Conservation (phyloP, 2,888 invertebrate genomes). For the Operophtera brumata region DNA sequence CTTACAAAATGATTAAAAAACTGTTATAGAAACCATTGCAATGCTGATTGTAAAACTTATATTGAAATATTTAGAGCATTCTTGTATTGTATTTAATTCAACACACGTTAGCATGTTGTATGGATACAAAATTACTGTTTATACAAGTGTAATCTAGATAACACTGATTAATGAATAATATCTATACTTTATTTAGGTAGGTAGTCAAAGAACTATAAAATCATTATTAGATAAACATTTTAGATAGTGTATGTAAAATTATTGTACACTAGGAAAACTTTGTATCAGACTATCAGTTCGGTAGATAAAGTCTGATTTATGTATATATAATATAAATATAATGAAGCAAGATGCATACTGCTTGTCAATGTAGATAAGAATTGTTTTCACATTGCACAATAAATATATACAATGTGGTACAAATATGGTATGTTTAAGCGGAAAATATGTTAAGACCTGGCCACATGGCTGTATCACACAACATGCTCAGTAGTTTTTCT, state of each 20-base stretch:
- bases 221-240: background rate
- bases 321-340: background rate
- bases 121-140: background rate
- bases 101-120: background rate
- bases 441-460: too few relatives aligned
- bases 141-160: background rate
- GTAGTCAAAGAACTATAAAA: background rate
- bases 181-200: background rate
- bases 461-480: too few relatives aligned
- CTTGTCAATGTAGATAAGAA: slow-evolving; percentile 24
- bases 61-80: background rate
- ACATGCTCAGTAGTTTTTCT: too few relatives aligned
- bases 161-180: background rate
- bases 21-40: background rate
- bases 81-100: background rate
- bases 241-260: too few relatives aligned
- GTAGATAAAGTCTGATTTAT: too few relatives aligned
- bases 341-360: slow-evolving; percentile 17
- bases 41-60: background rate
- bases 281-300: too few relatives aligned
- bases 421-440: too few relatives aligned
- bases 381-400: slow-evolving; percentile 17
- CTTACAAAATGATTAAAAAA: background rate
- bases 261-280: too few relatives aligned
- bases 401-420: slow-evolving; percentile 9